Evolutionary conservation across 2,113 vertebrate genomes (phyloP).

Genomic region (Rhabdornis inornatus): DNA sequence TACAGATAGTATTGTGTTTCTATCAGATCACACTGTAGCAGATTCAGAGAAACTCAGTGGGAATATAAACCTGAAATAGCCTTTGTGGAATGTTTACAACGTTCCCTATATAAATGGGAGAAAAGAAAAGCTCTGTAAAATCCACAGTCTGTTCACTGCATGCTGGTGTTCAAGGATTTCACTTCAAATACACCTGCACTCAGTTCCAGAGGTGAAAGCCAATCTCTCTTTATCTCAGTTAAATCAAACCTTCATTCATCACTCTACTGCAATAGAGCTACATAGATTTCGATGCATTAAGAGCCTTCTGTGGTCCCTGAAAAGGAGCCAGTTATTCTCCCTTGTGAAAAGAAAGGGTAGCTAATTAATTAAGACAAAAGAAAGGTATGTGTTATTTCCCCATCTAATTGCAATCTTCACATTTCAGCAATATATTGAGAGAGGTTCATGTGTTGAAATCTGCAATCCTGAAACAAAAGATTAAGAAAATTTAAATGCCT

Average conservation of each 20-base stretch:
- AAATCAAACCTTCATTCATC: not conserved
- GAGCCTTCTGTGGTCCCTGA: not conserved
- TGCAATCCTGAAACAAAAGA: not conserved
- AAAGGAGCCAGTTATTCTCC: constrained; percentile 5
- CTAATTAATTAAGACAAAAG: constrained; percentile 9
- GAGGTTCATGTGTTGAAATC: not conserved
- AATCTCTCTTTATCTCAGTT: not conserved
- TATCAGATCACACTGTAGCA: not conserved
- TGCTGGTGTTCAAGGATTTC: not conserved
- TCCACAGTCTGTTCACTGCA: not conserved
- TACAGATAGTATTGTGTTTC: not conserved
- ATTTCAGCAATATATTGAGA: not conserved
- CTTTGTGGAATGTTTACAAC: not conserved
- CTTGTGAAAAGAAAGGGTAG: not conserved
- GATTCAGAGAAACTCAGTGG: not conserved
- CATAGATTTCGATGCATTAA: not conserved
- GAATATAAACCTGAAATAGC: constrained; percentile 28
- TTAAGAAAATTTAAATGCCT: not conserved
- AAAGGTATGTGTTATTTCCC: not conserved
- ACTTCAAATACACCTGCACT: not conserved
- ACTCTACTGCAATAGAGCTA: not conserved
- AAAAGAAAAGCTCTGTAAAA: not conserved
- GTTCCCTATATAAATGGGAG: not conserved
- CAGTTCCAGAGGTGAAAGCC: constrained; percentile 12
- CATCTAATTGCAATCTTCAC: not conserved